Conservation (phyloP, 2,888 invertebrate species). For the Vannuccia rotundouncinata region DNA sequence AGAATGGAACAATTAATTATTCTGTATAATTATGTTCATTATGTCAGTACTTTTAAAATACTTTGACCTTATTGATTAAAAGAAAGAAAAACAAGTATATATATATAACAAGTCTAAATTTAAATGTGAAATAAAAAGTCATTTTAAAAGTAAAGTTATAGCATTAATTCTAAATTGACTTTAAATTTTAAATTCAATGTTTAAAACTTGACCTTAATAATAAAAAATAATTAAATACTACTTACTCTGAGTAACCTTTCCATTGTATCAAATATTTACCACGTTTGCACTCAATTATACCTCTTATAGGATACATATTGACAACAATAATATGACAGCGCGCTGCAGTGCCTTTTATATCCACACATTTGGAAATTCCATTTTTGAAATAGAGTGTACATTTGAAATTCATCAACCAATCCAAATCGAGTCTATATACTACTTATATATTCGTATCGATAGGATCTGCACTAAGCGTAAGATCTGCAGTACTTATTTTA, state of each 20-base stretch:
- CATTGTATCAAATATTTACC: neutral
- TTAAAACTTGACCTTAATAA: neutral
- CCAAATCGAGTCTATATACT: neutral
- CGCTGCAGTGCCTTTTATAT: neutral
- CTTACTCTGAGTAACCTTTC: neutral
- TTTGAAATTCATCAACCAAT: neutral
- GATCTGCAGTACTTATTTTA: neutral
- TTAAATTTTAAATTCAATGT: neutral
- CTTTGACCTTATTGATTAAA: neutral
- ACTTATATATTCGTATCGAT: neutral
- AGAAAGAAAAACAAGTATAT: neutral
- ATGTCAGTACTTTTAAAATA: neutral
- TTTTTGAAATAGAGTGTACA: neutral
- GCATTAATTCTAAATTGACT: neutral
- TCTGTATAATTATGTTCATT: neutral
- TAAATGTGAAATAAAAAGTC: neutral
- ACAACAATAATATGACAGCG: neutral
- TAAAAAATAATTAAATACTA: neutral
- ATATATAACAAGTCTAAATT: neutral
- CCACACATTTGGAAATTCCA: neutral
- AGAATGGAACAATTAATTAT: neutral
- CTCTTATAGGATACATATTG: neutral
- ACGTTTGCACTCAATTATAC: neutral
- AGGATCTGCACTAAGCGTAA: neutral
- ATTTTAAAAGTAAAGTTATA: neutral